phyloP scores from a whole-genome alignment of 1,140 invertebrate species.

The Brachionus angularis region DNA sequence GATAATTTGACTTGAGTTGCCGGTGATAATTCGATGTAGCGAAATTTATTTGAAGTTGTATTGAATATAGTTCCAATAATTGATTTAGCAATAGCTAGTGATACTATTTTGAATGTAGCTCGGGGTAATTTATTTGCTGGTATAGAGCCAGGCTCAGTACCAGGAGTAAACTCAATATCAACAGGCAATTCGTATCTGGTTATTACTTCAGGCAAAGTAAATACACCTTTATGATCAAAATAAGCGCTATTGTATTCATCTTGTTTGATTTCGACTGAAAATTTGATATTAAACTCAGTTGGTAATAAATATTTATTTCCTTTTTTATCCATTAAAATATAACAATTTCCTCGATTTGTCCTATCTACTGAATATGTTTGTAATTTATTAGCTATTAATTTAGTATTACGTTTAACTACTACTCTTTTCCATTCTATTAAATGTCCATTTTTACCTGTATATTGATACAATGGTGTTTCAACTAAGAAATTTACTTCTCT shows the following conservation, averaged over 20 bases:
- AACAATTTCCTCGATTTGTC: conserved; percentile 15
- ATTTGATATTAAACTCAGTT: conserved; percentile 36
- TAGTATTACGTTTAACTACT: conserved; percentile 24
- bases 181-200: conserved; percentile 42
- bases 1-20: conserved; percentile 32
- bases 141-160: conserved; percentile 11
- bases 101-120: conserved; percentile 23
- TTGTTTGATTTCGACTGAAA: conserved; percentile 36
- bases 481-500: conserved; percentile 35
- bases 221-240: conserved; percentile 39
- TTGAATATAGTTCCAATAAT: conserved; percentile 40
- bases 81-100: conserved; percentile 41
- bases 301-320: conserved; percentile 38
- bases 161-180: conserved; percentile 30
- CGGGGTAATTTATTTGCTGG: conserved; percentile 36
- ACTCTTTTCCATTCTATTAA: conserved; percentile 38
- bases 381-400: conserved; percentile 23
- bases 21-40: conserved; percentile 41
- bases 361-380: conserved; percentile 17
- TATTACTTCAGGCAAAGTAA: conserved; percentile 44
- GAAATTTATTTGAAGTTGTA: conserved; percentile 21
- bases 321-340: conserved; percentile 24
- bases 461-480: conserved; percentile 31
- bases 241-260: conserved; percentile 37
- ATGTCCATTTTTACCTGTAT: background rate